Evolutionary conservation across 92 coral and sea anemone species (phyloP).

Genomic region (Epizoanthus stellaris): DNA sequence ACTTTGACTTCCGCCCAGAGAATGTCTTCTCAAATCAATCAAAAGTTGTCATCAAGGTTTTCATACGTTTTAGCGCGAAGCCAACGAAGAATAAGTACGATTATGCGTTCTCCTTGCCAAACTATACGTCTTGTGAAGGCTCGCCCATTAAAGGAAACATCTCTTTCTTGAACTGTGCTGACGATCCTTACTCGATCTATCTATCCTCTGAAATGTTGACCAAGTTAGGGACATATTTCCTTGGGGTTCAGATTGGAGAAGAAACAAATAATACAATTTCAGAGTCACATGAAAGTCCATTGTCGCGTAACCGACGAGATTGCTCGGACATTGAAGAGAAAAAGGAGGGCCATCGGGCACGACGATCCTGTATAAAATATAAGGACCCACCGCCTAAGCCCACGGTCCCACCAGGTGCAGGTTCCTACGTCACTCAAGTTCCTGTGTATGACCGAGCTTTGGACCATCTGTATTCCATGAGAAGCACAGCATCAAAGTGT

Average conservation of each 20-base stretch:
- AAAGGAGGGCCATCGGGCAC: not conserved
- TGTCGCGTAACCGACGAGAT: constrained; percentile 18
- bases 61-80: constrained; percentile 24
- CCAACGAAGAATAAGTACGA: constrained; percentile 14
- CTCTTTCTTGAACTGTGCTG: not conserved
- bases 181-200: constrained; percentile 14
- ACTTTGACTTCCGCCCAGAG: not conserved
- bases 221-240: constrained; percentile 1
- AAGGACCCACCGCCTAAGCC: constrained; percentile 42
- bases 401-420: not conserved
- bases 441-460: constrained; percentile 20
- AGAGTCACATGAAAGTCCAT: not conserved
- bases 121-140: constrained; percentile 20
- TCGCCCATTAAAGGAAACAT: not conserved
- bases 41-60: not conserved
- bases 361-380: constrained; percentile 30
- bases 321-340: not conserved
- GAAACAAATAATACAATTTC: not conserved
- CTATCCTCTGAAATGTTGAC: constrained; percentile 23
- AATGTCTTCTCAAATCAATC: not conserved
- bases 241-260: constrained; percentile 18
- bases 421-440: constrained; percentile 4
- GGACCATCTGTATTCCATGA: constrained; percentile 24
- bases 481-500: constrained; percentile 32
- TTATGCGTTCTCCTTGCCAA: constrained; percentile 5